Evolutionary conservation across 2,113 vertebrate species (phyloP).

Genomic region (Nothocercus julius): DNA sequence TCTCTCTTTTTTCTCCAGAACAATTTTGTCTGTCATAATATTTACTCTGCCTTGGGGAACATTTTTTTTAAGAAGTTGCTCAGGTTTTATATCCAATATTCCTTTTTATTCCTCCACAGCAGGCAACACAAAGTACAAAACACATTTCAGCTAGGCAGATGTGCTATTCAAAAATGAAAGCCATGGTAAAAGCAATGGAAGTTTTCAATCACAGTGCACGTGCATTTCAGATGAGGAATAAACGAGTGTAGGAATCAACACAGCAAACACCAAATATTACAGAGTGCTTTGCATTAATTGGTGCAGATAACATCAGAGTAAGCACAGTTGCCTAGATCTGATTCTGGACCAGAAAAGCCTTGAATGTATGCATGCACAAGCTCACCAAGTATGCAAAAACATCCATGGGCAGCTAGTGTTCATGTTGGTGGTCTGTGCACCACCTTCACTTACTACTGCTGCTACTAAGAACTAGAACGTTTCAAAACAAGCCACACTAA

Average conservation of each 20-base stretch:
- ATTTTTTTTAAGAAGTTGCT: not conserved
- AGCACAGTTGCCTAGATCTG: not conserved
- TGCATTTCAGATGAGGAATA: not conserved
- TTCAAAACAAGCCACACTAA: not conserved
- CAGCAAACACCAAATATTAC: not conserved
- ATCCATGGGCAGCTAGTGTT: not conserved
- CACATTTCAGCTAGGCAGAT: not conserved
- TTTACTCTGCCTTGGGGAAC: not conserved
- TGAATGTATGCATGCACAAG: not conserved
- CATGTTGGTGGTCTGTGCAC: no score
- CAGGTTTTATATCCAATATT: not conserved
- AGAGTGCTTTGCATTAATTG: not conserved
- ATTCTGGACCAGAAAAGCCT: not conserved
- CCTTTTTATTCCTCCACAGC: not conserved
- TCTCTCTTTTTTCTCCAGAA: not conserved
- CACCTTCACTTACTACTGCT: not conserved
- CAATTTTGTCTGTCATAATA: not conserved
- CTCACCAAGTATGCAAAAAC: not conserved
- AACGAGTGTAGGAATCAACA: not conserved
- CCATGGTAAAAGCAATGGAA: not conserved
- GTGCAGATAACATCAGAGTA: not conserved
- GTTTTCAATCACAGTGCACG: not conserved
- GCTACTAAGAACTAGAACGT: not conserved
- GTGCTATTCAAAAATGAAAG: not conserved
- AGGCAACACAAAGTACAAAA: not conserved